Percentiles rank a stretch among this genome's conserved stretches.
Conservation (phyloP, 2,113 vertebrate species). For the Eulemur macaco region DNA sequence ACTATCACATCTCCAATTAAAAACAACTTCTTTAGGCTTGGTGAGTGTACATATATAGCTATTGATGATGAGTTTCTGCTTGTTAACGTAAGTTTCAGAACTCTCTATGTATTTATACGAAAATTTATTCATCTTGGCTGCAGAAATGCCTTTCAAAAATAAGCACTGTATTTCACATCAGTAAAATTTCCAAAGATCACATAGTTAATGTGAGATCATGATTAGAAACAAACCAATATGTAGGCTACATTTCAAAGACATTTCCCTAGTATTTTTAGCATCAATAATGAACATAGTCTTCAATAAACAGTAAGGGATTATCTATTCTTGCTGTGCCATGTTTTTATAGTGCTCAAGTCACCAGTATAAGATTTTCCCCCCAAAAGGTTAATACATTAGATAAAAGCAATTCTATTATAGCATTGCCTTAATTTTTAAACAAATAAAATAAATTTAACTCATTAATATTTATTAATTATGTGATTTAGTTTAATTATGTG, state of each 20-base stretch:
- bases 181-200: constrained; percentile 54
- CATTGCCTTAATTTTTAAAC: not conserved
- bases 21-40: not conserved
- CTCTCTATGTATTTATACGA: not conserved
- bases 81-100: constrained; percentile 29
- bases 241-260: constrained; percentile 45
- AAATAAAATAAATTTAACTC: not conserved
- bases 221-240: constrained; percentile 43
- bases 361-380: not conserved
- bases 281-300: constrained; percentile 35
- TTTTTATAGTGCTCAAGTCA: constrained; percentile 17
- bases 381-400: not conserved
- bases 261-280: constrained; percentile 29
- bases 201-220: constrained; percentile 1
- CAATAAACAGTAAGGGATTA: not conserved
- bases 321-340: constrained; percentile 27
- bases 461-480: not conserved
- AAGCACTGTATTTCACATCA: not conserved
- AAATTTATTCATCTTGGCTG: not conserved
- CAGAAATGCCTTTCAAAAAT: constrained; percentile 55
- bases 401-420: not conserved
- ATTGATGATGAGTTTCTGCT: not conserved
- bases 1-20: not conserved
- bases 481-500: not conserved
- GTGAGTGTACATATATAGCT: not conserved